These are phyloP conservation scores for rabbit (Oryctolagus cuniculus) DNA, from an alignment of 2,113 vertebrate genomes.

Conservation along the genomic window DNA sequence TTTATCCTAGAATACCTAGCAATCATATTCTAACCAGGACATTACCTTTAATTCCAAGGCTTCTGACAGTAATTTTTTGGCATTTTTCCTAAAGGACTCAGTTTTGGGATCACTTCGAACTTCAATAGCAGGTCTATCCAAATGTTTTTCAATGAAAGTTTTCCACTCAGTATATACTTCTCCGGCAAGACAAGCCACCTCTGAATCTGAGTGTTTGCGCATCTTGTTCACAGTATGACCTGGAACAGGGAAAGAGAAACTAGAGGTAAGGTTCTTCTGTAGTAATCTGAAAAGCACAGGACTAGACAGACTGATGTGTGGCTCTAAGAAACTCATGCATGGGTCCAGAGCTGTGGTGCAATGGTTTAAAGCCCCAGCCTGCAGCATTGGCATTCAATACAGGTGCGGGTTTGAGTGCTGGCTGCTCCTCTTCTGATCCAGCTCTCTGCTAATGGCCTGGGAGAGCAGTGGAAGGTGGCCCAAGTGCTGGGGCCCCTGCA, in stretches of 20 bases:
- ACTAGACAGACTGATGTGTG: not conserved
- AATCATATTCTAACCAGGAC: not conserved
- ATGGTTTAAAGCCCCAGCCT: too few species aligned
- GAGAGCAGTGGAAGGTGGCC: too few species aligned
- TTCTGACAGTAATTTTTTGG: conserved; percentile 92
- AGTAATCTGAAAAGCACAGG: conserved; percentile 15
- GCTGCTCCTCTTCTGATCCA: too few species aligned
- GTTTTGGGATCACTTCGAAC: conserved; percentile 94
- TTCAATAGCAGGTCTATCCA: conserved; percentile 94
- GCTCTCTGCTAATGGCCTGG: too few species aligned
- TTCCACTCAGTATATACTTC: conserved; percentile 93
- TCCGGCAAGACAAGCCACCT: conserved; percentile 91
- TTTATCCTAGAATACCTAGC: not conserved
- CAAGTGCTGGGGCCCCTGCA: too few species aligned
- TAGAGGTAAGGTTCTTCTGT: not conserved
- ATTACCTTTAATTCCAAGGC: conserved; percentile 93
- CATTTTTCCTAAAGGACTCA: conserved; percentile 92
- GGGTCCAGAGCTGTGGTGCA: too few species aligned
- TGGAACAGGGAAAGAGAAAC: conserved; percentile 76
- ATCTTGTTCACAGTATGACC: conserved; percentile 94
- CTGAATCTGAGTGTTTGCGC: conserved; percentile 91
- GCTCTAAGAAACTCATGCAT: not conserved
- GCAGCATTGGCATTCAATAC: too few species aligned
- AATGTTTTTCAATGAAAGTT: conserved; percentile 92
- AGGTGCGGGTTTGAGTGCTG: too few species aligned